Evolutionary conservation across 1,140 invertebrate species (phyloP), one percentile per base, ranked within the genome.

Genomic region (Heliconius melpomene): DNA sequence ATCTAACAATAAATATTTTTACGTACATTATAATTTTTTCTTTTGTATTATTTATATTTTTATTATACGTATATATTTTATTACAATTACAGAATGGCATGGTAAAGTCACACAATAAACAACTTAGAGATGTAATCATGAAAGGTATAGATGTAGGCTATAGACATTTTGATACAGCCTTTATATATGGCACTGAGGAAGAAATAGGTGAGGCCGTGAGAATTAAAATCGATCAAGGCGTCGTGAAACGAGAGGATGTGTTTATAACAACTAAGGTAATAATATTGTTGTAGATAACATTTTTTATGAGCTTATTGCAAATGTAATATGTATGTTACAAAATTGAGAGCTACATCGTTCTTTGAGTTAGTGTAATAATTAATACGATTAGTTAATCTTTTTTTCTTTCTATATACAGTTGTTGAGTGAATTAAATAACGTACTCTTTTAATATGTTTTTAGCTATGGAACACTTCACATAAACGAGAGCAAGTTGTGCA

Each of bases 151-250:
- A 97, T 77, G 82, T 95, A 2, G 97, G 97, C 3, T 97, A 97
- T 85, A 94, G 97, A 0, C 96, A 96, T 81, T 95, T 97, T 50
- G 97, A 97, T 87, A 96, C 96, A 9, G 97, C 97, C 3, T 91
- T 92, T 36, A 91, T 96, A 7, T 97, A 97, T 85, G 88, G 90
- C 54, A 99, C 98, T 83, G 98, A 99, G 90, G 94, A 95, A 36
- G 97, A 98, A 94, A 96, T 99, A n/a, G 98, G 98, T 5, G 94
- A 94, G 73, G 98, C 96, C 0, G 90, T 99, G 1, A 95, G 96
- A 23, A 95, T 96, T 38, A 96, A 97, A 87, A 95, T 99, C 46
- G 88, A 90, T 0, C 96, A 97, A 81, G 97, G 97, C 26, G 94
- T 94, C 5, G 94, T 98, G 3, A 96, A 95, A 82, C 95, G 96